A percentile compares a stretch with the other conserved stretches of the same genome.
These are phyloP conservation scores for Phytoseiulus persimilis DNA, from an alignment of 2,888 invertebrate species.

Conservation along the genomic window DNA sequence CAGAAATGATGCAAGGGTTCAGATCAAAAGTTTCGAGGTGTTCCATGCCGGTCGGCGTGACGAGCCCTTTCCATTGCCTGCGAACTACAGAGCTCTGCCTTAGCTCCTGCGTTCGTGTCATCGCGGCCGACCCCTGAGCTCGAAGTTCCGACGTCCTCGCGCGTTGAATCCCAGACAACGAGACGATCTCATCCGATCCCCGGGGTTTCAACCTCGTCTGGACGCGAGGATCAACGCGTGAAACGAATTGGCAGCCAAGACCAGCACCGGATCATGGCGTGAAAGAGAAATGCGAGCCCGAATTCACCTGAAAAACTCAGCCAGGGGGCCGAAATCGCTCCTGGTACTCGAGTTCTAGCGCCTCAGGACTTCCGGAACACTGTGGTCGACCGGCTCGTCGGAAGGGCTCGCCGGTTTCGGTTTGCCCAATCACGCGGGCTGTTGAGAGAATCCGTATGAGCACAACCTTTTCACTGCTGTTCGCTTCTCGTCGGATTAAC, in stretches of 20 bases:
- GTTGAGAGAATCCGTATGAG: not conserved
- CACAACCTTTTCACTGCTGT: not conserved
- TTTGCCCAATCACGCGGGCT: not conserved
- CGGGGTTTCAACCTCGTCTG: too few species aligned
- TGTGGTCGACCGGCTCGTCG: not conserved
- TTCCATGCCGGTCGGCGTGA: not conserved
- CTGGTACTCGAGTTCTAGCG: too few species aligned
- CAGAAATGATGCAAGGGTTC: not conserved
- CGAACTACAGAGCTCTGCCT: not conserved
- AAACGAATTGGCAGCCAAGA: too few species aligned
- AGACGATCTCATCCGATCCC: too few species aligned
- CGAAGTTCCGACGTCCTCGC: too few species aligned
- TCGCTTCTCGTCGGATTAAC: not conserved
- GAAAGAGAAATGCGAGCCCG: too few species aligned
- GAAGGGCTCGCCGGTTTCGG: not conserved
- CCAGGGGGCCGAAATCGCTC: too few species aligned
- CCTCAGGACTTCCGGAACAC: too few species aligned
- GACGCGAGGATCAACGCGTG: too few species aligned
- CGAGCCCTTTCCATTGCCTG: not conserved
- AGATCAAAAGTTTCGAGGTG: not conserved
- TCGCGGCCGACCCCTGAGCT: not conserved
- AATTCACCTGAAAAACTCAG: too few species aligned
- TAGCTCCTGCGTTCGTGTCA: not conserved
- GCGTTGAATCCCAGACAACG: too few species aligned
- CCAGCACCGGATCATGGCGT: too few species aligned